These are phyloP conservation scores for Chiridota heheva DNA, from an alignment of 35 echinoderm and acorn worm genomes.

Conservation along the genomic window DNA sequence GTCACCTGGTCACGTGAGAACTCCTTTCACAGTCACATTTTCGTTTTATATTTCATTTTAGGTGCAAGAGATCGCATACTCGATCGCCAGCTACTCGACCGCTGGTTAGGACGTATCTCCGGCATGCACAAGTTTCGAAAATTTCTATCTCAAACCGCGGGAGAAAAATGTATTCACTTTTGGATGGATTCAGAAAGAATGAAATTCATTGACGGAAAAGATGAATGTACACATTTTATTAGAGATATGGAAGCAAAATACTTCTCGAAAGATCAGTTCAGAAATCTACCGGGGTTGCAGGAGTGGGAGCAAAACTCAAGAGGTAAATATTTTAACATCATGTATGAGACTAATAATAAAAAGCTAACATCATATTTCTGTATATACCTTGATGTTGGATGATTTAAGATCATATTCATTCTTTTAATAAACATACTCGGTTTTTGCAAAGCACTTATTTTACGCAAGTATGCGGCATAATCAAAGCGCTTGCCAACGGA, in stretches of 20 bases:
- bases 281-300: constrained; percentile 53
- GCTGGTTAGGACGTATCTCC: constrained; percentile 76
- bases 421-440: no score
- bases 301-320: constrained; percentile 5
- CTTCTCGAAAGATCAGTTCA: constrained; percentile 48
- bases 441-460: no score
- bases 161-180: constrained; percentile 61
- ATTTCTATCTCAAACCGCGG: constrained; percentile 70
- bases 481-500: no score
- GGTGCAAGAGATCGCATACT: constrained; percentile 82
- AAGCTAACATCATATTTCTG: no score
- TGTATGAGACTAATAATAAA: no score
- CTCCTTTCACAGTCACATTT: no score
- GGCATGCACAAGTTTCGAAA: constrained; percentile 89
- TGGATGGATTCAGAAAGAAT: constrained; percentile 93
- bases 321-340: not conserved
- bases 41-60: no score
- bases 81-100: constrained; percentile 69
- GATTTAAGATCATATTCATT: no score
- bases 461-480: no score
- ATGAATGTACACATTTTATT: constrained; percentile 43
- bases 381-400: no score
- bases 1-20: no score
- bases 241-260: constrained; percentile 81
- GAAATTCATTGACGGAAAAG: constrained; percentile 32